These are phyloP conservation scores for Melangyna quadrimaculata DNA, from an alignment of 2,888 invertebrate species.

Conservation along the genomic window DNA sequence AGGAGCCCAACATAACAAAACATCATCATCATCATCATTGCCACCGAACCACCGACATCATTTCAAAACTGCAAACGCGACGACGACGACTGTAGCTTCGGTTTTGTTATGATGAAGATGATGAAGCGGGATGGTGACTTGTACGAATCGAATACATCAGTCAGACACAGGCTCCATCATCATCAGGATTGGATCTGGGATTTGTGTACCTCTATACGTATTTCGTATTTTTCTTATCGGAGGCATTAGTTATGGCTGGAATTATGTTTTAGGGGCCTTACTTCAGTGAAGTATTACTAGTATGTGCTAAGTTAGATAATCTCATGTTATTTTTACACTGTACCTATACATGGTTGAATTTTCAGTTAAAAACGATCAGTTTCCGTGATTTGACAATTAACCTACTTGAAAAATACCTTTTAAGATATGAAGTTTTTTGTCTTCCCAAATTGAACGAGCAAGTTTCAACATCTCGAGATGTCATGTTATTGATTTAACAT, in stretches of 20 bases:
- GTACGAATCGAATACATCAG: constrained; percentile 25
- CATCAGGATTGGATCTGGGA: not conserved
- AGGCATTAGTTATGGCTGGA: not conserved
- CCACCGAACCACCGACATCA: not conserved
- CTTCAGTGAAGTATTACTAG: too few species aligned
- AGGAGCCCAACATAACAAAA: constrained; percentile 52
- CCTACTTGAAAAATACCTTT: too few species aligned
- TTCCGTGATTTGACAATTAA: too few species aligned
- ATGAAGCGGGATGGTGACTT: constrained; percentile 51
- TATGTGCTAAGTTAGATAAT: too few species aligned
- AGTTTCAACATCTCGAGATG: too few species aligned
- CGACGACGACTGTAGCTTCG: constrained; percentile 2
- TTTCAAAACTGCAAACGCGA: not conserved
- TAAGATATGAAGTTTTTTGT: too few species aligned
- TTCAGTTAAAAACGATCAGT: too few species aligned
- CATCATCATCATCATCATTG: constrained; percentile 60
- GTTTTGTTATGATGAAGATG: constrained; percentile 30
- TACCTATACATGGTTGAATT: too few species aligned
- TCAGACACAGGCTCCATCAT: constrained; percentile 2
- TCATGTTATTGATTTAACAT: too few species aligned
- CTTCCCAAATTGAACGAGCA: too few species aligned
- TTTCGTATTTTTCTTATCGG: not conserved
- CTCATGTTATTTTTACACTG: too few species aligned
- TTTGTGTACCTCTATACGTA: not conserved
- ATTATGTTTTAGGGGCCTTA: not conserved